Evolutionary conservation across 2,113 vertebrate genomes (phyloP), one percentile per base, ranked within the genome.

Genomic region (Oreotrochilus melanogaster): DNA sequence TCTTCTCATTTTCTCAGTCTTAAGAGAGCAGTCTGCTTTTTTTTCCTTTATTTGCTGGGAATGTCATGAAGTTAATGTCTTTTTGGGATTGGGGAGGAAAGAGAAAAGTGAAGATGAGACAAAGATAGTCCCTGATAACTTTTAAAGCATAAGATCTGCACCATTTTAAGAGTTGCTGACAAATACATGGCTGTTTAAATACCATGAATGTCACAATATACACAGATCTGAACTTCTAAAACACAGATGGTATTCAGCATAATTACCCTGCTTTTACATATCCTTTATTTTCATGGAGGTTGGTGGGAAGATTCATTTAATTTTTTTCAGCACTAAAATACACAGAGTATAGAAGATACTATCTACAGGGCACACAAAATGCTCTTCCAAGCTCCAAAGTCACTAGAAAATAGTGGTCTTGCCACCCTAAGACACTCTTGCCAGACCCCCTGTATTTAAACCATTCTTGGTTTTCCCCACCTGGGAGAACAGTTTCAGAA

Each of bases 401-500:
- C 39, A 39, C 39, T 39, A 39, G 39, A 39, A 39, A 39, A 39
- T 39, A 11, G 11, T 39, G 39, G 39, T 39, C 39, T 39, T 39
- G 39, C 39, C 39, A 39, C 39, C 11, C 39, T 39, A 39, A 39
- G 39, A 39, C 39, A 39, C 21, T 61, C 27, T 74, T 70, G 11
- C 5, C 18, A 35, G 10, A 35, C 4, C 3, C 15, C 69, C 18
- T 43, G 8, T 31, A 35, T 33, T 78, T 66, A 61, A 85, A 2
- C 2, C 42, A 37, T 28, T 19, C 60, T 1, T 65, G 7, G 31
- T 70, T 86, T 61, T 61, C 10, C 39, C 37, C 33, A 30, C 8
- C 22, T 47, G 0, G 1, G 7, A 53, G 5, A 0, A 57, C 11
- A 1, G 7, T 2, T 81, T 48, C 78, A 11, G 18, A 75, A 15